A percentile compares a stretch with the other conserved stretches of the same genome.
phyloP scores from a whole-genome alignment of 1,140 invertebrate species.

The Bradynema listronoti region DNA sequence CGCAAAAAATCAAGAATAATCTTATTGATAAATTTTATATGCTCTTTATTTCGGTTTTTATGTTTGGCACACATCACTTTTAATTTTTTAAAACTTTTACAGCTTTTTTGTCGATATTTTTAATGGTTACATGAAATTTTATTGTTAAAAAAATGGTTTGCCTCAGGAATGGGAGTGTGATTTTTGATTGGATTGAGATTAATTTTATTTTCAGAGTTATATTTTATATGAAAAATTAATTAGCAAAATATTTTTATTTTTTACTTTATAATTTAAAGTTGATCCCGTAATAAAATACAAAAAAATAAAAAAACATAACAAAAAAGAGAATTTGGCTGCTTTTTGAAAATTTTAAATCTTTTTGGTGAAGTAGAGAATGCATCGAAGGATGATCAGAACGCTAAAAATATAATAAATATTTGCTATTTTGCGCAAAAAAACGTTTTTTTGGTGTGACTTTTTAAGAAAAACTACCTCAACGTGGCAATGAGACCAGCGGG shows the following conservation, averaged over 20 bases:
- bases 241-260: not conserved
- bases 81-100: too few relatives aligned
- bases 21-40: too few relatives aligned
- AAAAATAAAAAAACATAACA: not conserved
- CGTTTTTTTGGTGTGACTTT: too few relatives aligned
- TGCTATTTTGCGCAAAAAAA: not conserved
- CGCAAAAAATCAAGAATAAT: too few relatives aligned
- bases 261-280: not conserved
- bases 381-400: constrained; percentile 13
- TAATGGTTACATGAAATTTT: too few relatives aligned
- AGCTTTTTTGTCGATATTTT: too few relatives aligned
- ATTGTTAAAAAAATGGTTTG: too few relatives aligned
- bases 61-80: too few relatives aligned
- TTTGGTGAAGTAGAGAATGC: constrained; percentile 2
- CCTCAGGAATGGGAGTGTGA: too few relatives aligned
- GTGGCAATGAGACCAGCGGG: constrained; percentile 76
- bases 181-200: too few relatives aligned
- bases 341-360: not conserved
- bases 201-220: too few relatives aligned
- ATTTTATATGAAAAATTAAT: not conserved
- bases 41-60: too few relatives aligned
- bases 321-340: not conserved
- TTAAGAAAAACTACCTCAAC: constrained; percentile 57
- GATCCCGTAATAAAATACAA: not conserved
- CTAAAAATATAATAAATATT: constrained; percentile 8